Conservation (phyloP, 1,140 invertebrate species). For the Sitophilus oryzae region DNA sequence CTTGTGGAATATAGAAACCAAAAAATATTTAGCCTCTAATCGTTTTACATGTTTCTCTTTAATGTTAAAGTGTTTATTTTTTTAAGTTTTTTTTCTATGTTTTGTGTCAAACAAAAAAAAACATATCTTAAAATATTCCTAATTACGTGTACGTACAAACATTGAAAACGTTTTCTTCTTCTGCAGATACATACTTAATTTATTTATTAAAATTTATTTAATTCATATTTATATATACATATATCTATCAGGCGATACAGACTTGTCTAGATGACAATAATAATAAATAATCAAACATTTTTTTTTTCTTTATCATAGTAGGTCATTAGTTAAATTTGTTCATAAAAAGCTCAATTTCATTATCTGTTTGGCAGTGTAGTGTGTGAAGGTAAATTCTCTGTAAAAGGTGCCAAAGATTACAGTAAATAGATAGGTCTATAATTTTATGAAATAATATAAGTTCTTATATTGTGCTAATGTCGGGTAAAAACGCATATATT, state of each 20-base stretch:
- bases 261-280: background rate
- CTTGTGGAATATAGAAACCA: too few species aligned
- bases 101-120: background rate
- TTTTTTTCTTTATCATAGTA: background rate
- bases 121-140: background rate
- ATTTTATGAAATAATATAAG: conserved; percentile 5
- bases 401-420: conserved; percentile 13
- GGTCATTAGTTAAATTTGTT: background rate
- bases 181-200: background rate
- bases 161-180: background rate
- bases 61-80: background rate
- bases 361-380: background rate
- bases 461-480: background rate
- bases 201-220: background rate
- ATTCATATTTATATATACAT: too few species aligned
- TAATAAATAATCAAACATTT: background rate
- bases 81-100: background rate
- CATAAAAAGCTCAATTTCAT: background rate
- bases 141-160: background rate
- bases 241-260: too few species aligned
- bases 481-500: conserved; percentile 1
- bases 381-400: background rate
- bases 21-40: too few species aligned
- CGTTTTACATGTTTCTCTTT: too few species aligned
- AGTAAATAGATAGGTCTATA: conserved; percentile 6